These are phyloP conservation scores for Stichopus chloronotus DNA, from an alignment of 35 echinoderm and acorn worm species.

Conservation along the genomic window DNA sequence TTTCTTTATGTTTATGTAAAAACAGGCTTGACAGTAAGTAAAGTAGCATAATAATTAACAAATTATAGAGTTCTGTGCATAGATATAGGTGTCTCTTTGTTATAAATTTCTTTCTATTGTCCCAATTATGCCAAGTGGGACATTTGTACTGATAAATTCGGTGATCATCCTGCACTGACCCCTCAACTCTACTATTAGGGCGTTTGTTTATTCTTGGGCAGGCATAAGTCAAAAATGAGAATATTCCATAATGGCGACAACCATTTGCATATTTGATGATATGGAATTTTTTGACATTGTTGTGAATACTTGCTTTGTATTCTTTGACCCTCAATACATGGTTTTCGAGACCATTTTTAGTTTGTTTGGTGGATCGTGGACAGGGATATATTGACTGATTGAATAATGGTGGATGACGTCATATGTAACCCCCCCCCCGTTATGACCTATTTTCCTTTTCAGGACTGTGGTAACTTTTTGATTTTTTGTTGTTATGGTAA, in stretches of 20 bases:
- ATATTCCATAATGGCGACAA: neutral
- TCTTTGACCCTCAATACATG: neutral
- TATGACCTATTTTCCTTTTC: neutral
- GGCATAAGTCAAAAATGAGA: neutral
- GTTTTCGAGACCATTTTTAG: neutral
- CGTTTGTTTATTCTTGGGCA: neutral
- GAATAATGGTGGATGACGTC: slow-evolving; percentile 8
- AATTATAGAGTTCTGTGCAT: neutral
- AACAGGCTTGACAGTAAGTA: too few relatives aligned
- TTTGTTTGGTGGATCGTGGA: slow-evolving; percentile 15
- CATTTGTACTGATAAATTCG: neutral
- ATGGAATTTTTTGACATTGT: neutral
- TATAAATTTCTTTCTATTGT: neutral
- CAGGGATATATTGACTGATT: slow-evolving; percentile 34
- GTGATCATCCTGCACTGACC: neutral
- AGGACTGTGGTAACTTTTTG: neutral
- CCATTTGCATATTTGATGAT: neutral
- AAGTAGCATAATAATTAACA: neutral
- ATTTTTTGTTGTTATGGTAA: neutral
- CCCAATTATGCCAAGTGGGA: neutral
- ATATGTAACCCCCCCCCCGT: slow-evolving; percentile 12
- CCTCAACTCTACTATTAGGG: neutral
- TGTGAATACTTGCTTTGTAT: neutral
- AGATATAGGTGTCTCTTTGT: neutral
- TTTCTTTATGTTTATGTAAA: neutral